phyloP scores from a whole-genome alignment of 2,797 vertebrate species.

The Oreonectes daqikongensis region DNA sequence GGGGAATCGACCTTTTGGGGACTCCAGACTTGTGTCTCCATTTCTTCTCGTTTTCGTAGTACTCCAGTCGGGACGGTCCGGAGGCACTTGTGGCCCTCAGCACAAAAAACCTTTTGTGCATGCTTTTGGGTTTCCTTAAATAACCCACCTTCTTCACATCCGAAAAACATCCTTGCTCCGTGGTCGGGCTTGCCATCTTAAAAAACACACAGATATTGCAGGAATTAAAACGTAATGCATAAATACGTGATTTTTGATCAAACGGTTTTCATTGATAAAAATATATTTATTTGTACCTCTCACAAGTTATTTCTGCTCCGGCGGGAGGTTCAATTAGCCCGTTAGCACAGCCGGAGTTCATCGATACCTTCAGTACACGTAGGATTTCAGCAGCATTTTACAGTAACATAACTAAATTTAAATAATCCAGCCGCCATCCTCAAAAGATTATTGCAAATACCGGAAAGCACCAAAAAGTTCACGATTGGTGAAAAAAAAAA shows the following conservation, averaged over 20 bases:
- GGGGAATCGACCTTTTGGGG: conserved; percentile 86
- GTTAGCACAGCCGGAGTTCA: conserved; percentile 35
- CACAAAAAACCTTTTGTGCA: conserved; percentile 91
- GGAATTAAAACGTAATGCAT: conserved; percentile 16
- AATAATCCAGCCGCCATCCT: conserved; percentile 13
- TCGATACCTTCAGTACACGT: conserved; percentile 21
- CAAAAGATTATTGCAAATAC: conserved; percentile 1
- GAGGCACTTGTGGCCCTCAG: conserved; percentile 82
- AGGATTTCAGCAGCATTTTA: conserved; percentile 46
- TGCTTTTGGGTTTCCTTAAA: conserved; percentile 91
- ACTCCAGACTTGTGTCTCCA: conserved; percentile 89
- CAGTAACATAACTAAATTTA: conserved; percentile 25
- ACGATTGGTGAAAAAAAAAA: too few species aligned
- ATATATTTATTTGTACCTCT: conserved; percentile 13
- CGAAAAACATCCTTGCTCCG: conserved; percentile 79
- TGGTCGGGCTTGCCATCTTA: conserved; percentile 81
- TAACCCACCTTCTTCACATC: conserved; percentile 91
- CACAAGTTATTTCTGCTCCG: conserved; percentile 14
- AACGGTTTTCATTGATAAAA: conserved; percentile 29
- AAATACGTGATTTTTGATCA: neutral
- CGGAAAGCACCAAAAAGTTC: conserved; percentile 13
- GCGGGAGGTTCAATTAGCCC: conserved; percentile 41
- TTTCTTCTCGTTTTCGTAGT: conserved; percentile 91
- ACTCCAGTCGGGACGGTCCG: conserved; percentile 86
- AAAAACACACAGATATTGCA: conserved; percentile 23